Conservation (phyloP, 2,113 vertebrate genomes). For the Prolemur simus region DNA sequence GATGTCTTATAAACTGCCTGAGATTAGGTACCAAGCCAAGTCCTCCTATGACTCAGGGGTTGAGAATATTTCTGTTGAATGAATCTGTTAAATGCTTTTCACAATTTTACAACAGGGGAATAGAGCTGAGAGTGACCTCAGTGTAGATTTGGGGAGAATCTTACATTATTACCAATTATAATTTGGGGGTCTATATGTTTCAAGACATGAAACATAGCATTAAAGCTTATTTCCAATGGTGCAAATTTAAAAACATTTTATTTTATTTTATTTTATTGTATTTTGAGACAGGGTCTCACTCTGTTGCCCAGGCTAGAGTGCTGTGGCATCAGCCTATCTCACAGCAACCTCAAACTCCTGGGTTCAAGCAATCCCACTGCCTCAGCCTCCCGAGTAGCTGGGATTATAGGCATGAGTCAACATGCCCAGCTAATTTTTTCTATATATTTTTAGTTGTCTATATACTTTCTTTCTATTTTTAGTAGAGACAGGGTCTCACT, state of each 20-base stretch:
- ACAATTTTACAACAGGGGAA: not conserved
- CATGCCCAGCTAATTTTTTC: too few species aligned
- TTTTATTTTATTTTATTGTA: too few species aligned
- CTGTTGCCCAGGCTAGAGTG: too few species aligned
- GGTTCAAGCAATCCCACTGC: too few species aligned
- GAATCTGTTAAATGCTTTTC: not conserved
- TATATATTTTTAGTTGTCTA: too few species aligned
- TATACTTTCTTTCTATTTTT: too few species aligned
- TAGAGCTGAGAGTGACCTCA: not conserved
- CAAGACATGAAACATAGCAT: not conserved
- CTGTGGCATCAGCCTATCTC: too few species aligned
- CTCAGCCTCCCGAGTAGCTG: too few species aligned
- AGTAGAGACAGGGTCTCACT: too few species aligned
- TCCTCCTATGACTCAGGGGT: not conserved
- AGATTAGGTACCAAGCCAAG: not conserved
- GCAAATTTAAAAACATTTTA: not conserved
- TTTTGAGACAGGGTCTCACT: too few species aligned
- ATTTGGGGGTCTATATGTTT: not conserved
- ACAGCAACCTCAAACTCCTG: too few species aligned
- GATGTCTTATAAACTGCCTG: not conserved
- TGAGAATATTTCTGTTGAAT: not conserved
- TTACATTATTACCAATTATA: not conserved
- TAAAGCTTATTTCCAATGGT: not conserved
- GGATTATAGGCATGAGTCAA: too few species aligned
- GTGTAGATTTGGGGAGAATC: not conserved